Evolutionary conservation across 2,888 invertebrate species (phyloP), one percentile per base, ranked within the genome.

Genomic region (Drepana falcataria): DNA sequence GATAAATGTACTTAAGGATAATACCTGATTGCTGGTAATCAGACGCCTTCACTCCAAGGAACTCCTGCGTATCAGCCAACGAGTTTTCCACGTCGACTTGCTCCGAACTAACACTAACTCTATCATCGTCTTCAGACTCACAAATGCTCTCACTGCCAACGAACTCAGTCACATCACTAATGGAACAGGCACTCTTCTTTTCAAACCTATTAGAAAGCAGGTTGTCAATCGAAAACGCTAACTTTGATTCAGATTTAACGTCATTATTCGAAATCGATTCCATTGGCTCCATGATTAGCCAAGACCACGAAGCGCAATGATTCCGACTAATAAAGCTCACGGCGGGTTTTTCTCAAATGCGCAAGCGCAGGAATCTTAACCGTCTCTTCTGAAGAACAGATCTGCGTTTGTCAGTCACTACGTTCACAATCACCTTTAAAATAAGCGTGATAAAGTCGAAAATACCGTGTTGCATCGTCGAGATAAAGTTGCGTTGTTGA

Each of bases 311-410:
- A 65, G 66, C 68, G 65, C 69, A 69, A 81, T 79, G 80, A 83
- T 83, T 83, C 81, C 78, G 75, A 86, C 89, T 85, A 83, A 89
- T 87, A 78, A 73, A 66, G 72, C 79, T 76, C 80, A 80, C 82
- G 85, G 83, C 75, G 81, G 86, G 89, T 89, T 89, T 87, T 87
- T 87, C 87, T 90, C 90, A 88, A 87, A 87, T 82, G 86, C 78
- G 69, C 73, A 82, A 85, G 81, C 79, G 79, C 69, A 75, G 75
- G 84, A 83, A 86, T 85, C 75, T 87, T 87, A 87, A 87, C 85
- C 80, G 77, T 75, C 79, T 79, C 79, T 79, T 80, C 80, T 81
- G 79, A 84, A 83, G 79, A 81, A 83, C 83, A 82, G 79, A 77
- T 79, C 73, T 71, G 71, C 59, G 64, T 61, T 63, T 66, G n/a